Base-by-base conservation (phyloP, 2,797 vertebrate species). In the Carcharodon carcharias region DNA sequence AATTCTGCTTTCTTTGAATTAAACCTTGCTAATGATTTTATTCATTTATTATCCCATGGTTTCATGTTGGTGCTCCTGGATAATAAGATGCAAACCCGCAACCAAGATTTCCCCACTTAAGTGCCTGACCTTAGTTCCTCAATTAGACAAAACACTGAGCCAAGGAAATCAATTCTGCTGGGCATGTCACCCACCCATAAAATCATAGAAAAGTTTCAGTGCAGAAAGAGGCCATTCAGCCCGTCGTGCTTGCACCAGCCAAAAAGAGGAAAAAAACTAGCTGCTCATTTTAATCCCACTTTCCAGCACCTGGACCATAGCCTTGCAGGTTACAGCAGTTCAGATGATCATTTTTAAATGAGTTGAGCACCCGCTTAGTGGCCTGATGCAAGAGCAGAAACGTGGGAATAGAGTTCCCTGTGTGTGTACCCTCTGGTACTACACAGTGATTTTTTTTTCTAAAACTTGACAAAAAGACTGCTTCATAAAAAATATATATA, bases 401-500 rank as follows among this genome's bases (percentile, higher is more conserved):
- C 23, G 9, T 50, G 45, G 82, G 82, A 45, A 50, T 7, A 7
- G 31, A 45, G 21, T 45, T 85, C 18, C 18, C 40, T 85, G 80
- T 50, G 40, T 85, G 21, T 50, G 45, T 21, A 1, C 21, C 21
- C 91, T 12, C 35, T 67, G 9, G 23, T 18, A 40, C 63, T 40
- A n/a, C 23, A 8, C 61, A 67, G 91, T n/a, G n/a, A 67, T 21
- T 5, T 7, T n/a, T n/a, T 63, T 63, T 65, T 40, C 31, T 45
- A 2, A 91, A 91, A 16, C 28, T 35, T 77, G 73, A 77, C 35
- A 73, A 71, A 71, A 8, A 9, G 71, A 77, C 73, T 77, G 2
- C 0, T 77, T 73, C 73, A 1, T 35, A 96, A 96, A 89, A 65
- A 80, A 23, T 89, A 96, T n/a, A 63, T n/a, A 63, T 96, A 96